phyloP scores from a whole-genome alignment of 2,797 vertebrate species.

The Pantherophis alleghaniensis region DNA sequence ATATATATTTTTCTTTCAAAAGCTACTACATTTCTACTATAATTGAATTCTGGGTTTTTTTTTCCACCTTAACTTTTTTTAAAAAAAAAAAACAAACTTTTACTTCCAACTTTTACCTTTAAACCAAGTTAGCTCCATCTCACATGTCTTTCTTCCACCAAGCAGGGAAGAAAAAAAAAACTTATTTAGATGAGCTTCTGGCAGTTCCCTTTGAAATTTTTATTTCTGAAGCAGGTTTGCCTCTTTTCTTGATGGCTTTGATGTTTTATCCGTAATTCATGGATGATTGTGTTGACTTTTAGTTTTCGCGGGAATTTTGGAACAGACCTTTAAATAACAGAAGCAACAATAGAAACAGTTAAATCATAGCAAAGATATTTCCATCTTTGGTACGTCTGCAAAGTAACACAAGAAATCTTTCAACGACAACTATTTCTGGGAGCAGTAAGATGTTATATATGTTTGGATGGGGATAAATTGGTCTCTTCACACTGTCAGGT shows the following conservation, averaged over 20 bases:
- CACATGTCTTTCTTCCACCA: neutral
- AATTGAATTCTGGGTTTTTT: constrained; percentile 12
- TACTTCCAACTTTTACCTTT: neutral
- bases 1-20: constrained; percentile 24
- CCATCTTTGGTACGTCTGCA: neutral
- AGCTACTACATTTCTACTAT: constrained; percentile 13
- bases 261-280: neutral
- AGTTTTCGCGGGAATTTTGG: neutral
- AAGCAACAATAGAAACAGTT: neutral
- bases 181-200: neutral
- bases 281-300: neutral
- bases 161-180: neutral
- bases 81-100: constrained; percentile 12
- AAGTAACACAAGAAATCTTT: neutral
- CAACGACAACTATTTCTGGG: neutral
- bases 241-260: neutral
- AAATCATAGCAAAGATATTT: neutral
- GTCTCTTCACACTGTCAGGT: too few relatives aligned
- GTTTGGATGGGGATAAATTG: neutral
- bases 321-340: neutral
- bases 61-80: neutral
- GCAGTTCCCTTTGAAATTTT: neutral
- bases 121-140: neutral
- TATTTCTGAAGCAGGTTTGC: neutral
- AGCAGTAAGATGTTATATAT: neutral